Base-by-base conservation (phyloP, 2,113 vertebrate genomes). In the Clinocottus analis region DNA sequence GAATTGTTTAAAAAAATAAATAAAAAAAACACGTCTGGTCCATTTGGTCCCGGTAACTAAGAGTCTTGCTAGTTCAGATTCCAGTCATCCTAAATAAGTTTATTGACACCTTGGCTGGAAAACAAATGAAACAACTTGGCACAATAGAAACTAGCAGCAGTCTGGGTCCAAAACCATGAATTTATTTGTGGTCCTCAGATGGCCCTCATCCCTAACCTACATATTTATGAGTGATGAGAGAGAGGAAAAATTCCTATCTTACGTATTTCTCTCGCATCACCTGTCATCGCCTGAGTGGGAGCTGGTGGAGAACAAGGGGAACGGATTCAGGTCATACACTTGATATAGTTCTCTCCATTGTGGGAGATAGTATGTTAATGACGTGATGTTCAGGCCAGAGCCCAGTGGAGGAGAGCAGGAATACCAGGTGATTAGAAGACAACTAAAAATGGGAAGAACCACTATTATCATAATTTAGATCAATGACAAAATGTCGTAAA, bases 261-360 rank as follows among this genome's bases (percentile, higher is more conserved):
- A 66, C 43, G 63, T 39, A 41, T 49, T 77, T 72, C 19, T 65
- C 33, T 77, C 69, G 56, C 49, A 58, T 78, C 72, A 55, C 13
- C 85, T 72, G 66, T 55, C 58, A 62, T 72, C 51, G 62, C 63
- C 58, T n/a, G 58, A 43, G 62, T 6, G 47, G 51, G 25, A 79
- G 72, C 45, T 53, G 25, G 49, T 19, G 21, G 27, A 67, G 23
- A 76, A 51, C 51, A 67, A 60, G 51, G 25, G n/a, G 27, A 63
- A 53, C 0, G 10, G 13, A 75, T 37, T 63, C 11, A 12, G 21
- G 35, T 27, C 29, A n/a, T 8, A 51, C 12, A 23, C 75, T 16
- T 56, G 37, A 51, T 75, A 41, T 33, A 39, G 16, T 16, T 68
- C 65, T 17, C 41, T 43, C 45, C 10, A 8, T 21, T 39, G 59